These are phyloP conservation scores for Drosophila rubida DNA, from an alignment of 2,888 invertebrate genomes.

Conservation along the genomic window DNA sequence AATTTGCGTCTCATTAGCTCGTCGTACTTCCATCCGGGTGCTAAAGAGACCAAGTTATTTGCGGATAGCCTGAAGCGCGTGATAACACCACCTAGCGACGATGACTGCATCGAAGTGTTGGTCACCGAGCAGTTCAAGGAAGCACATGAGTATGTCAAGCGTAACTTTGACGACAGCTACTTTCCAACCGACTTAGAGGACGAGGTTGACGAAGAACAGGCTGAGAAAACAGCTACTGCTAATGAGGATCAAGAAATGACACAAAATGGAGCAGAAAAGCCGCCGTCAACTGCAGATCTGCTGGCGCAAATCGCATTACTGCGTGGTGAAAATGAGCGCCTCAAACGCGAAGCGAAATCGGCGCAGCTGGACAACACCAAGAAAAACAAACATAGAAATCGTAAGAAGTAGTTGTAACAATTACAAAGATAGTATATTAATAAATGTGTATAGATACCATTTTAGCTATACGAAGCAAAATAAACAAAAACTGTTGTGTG, in stretches of 20 bases:
- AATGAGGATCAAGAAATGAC: background rate
- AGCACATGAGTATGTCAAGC: background rate
- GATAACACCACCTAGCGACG: constrained; percentile 85
- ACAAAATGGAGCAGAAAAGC: background rate
- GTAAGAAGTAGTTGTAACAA: constrained; percentile 33
- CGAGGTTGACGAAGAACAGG: constrained; percentile 2
- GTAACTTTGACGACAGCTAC: constrained; percentile 20
- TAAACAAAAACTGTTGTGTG: constrained; percentile 9
- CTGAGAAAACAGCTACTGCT: background rate
- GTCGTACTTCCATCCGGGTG: constrained; percentile 86
- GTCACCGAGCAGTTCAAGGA: constrained; percentile 49
- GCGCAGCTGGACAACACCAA: constrained; percentile 10
- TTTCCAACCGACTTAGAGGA: background rate
- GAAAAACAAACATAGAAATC: constrained; percentile 11
- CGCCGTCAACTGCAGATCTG: background rate
- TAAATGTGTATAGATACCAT: constrained; percentile 21
- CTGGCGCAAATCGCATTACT: constrained; percentile 14
- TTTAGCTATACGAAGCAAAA: constrained; percentile 36
- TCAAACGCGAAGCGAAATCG: constrained; percentile 13
- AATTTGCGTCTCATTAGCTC: constrained; percentile 87
- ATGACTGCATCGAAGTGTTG: constrained; percentile 85
- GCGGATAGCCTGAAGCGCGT: constrained; percentile 88
- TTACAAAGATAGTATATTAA: constrained; percentile 7
- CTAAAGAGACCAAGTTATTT: constrained; percentile 86
- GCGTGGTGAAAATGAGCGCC: constrained; percentile 31